Base-by-base conservation (phyloP, 2,888 invertebrate species). In the Rhamphomyia laevipes region DNA sequence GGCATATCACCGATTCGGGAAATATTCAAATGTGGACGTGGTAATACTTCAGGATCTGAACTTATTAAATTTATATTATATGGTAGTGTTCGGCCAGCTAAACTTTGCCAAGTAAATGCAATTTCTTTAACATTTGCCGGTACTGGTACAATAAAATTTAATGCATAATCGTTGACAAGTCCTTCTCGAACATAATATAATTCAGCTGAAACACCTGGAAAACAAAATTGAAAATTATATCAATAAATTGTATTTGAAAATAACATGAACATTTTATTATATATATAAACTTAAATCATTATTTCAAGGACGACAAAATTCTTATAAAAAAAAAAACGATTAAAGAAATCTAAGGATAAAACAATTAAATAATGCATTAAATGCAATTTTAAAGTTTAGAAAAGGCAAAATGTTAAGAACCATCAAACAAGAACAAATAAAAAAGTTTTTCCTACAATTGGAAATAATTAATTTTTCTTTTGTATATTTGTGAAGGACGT, bases 51-150 rank as follows among this genome's bases (percentile, higher is more conserved):
- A 43, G 77, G 76, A 64, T 88, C 82, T 41, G 83, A 82, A 53
- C 86, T 80, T 53, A 85, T 84, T 57, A 90, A 81, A 53, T 79
- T 78, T 59, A 92, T 78, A 46, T 81, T 80, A 69, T 94, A 94
- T 30, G 86, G 86, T 67, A 93, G 75, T 65, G 84, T 81, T 69
- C 81, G 77, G 49, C 83, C 82, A 17, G 84, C 79, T 52, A 89
- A 77, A 66, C 86, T 90, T 69, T 92, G 86, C 94, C 94, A 95
- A 12, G 87, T 89, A 71, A 94, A 94, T 65, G 86, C 84, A 44
- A 94, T 77, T 60, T 86, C 83, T 57, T 83, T 81, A 57, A 92
- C 82, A 61, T 86, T 83, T 4, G 87, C 84, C 16, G 88, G 87
- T 55, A 94, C 86, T 0, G 87, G 86, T 45, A 94, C 84, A 56